phyloP scores from a whole-genome alignment of 2,888 invertebrate species.

The Alentia gelatinosa region DNA sequence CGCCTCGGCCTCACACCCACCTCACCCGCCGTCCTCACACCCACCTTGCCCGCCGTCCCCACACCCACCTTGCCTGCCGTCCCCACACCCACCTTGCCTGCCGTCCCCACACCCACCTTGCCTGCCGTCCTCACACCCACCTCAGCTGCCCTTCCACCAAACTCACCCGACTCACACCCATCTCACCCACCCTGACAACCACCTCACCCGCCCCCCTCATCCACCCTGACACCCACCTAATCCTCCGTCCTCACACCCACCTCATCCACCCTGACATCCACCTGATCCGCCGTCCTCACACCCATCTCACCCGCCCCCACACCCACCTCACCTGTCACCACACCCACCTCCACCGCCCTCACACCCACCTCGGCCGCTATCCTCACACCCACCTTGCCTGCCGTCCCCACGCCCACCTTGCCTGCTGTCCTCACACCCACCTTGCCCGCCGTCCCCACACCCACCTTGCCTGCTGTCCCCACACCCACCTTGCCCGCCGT shows the following conservation, averaged over 20 bases:
- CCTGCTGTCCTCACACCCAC: background rate
- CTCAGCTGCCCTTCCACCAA: background rate
- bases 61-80: background rate
- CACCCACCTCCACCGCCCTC: background rate
- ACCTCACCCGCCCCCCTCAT: too few relatives aligned
- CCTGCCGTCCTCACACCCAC: background rate
- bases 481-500: too few relatives aligned
- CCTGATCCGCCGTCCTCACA: background rate
- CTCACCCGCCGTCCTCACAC: background rate
- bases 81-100: background rate
- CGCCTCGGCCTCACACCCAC: background rate
- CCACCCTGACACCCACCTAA: background rate
- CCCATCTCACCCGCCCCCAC: background rate
- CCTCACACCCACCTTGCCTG: background rate
- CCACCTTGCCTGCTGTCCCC: too few relatives aligned
- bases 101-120: background rate
- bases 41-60: background rate
- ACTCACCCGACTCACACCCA: background rate
- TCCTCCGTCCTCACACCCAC: background rate
- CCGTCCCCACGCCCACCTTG: background rate
- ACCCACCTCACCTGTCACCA: background rate
- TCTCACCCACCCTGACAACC: background rate
- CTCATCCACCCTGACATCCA: background rate
- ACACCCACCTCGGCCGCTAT: background rate
- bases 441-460: background rate